Conservation (phyloP, 2,797 vertebrate genomes). For the Crotalus adamanteus region DNA sequence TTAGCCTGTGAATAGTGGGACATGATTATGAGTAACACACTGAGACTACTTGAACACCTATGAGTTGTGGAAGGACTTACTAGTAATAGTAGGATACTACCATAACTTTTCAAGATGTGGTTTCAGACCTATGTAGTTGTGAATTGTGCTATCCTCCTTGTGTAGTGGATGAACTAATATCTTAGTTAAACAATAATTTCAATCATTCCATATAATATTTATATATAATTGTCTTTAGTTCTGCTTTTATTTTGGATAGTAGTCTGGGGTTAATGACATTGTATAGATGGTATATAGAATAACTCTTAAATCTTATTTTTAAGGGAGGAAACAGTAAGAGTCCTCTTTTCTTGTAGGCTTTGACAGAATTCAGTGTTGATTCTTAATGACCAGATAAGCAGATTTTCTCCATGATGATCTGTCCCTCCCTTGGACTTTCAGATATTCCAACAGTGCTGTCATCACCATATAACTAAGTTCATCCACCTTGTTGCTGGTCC, state of each 20-base stretch:
- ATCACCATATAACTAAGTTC: neutral
- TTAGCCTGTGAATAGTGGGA: neutral
- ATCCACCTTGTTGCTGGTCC: neutral
- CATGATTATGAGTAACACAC: neutral
- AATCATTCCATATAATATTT: neutral
- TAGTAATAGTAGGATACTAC: neutral
- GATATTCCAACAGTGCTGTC: neutral
- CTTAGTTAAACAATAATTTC: neutral
- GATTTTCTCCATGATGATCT: neutral
- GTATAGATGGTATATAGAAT: neutral
- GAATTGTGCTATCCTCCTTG: neutral
- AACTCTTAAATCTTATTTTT: neutral
- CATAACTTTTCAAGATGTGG: neutral
- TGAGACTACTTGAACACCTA: neutral
- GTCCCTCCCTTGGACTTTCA: neutral
- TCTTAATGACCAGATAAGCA: neutral
- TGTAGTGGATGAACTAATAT: neutral
- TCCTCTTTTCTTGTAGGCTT: neutral
- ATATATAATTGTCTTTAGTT: neutral
- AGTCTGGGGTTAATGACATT: neutral
- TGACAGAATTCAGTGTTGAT: neutral
- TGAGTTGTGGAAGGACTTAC: neutral
- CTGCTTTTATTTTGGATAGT: neutral
- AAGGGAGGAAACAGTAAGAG: neutral
- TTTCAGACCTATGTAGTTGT: neutral